Evolutionary conservation across 2,113 vertebrate genomes (phyloP).

Genomic region (Aptenodytes forsteri): DNA sequence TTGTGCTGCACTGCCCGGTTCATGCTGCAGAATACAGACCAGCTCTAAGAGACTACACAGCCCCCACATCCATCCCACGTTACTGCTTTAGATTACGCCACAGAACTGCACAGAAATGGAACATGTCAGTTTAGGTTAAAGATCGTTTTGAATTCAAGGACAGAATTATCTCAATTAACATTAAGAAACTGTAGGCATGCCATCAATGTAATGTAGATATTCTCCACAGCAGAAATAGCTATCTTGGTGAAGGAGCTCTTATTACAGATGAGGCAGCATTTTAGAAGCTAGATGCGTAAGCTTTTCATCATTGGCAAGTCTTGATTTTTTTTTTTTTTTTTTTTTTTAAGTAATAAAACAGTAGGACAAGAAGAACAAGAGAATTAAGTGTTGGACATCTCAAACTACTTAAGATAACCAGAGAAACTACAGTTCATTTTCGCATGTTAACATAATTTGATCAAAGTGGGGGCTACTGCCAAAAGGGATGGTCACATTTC

Average conservation of each 20-base stretch:
- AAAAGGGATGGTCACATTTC: background rate
- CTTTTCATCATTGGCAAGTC: background rate
- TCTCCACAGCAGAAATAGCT: background rate
- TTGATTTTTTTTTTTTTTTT: background rate
- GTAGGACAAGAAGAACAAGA: background rate
- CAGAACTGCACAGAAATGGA: background rate
- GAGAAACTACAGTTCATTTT: background rate
- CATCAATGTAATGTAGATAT: background rate
- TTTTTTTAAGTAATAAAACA: background rate
- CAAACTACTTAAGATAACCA: background rate
- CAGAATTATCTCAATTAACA: background rate
- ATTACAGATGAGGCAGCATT: conserved; percentile 22
- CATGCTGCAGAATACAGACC: background rate
- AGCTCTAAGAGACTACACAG: background rate
- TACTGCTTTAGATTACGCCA: background rate
- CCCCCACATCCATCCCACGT: rapidly evolving
- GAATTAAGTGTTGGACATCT: background rate
- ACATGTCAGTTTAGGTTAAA: background rate
- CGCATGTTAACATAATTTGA: background rate
- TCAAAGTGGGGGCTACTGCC: background rate
- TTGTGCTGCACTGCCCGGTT: background rate
- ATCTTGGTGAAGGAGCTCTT: background rate
- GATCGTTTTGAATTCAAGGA: background rate
- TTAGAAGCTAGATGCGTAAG: background rate
- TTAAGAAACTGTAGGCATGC: background rate